phyloP scores from a whole-genome alignment of 2,797 vertebrate genomes.

The Anisognathus igniventris region DNA sequence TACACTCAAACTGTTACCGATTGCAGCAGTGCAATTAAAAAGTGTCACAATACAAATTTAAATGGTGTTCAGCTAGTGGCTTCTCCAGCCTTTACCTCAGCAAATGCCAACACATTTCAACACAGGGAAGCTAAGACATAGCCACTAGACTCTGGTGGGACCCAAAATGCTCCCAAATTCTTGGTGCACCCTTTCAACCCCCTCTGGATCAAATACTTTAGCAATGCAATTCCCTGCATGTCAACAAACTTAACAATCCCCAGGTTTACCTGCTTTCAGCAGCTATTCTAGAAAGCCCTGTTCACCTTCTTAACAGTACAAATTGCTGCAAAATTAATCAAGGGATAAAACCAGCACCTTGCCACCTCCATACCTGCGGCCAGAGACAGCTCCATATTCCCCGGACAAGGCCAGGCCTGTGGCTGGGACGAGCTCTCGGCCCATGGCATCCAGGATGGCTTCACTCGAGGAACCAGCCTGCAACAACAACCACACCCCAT shows the following conservation, averaged over 20 bases:
- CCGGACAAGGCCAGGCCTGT: slow-evolving; percentile 75
- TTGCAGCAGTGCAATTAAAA: background rate
- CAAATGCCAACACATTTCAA: background rate
- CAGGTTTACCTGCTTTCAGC: background rate
- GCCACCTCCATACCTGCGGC: slow-evolving; percentile 69
- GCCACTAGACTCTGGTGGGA: background rate
- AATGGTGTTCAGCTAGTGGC: background rate
- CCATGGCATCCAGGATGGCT: slow-evolving; percentile 86
- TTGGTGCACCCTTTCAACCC: rapidly evolving
- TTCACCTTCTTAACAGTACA: background rate
- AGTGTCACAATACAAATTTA: background rate
- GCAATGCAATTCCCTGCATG: background rate
- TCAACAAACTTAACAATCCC: background rate
- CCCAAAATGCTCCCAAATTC: background rate
- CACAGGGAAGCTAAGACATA: background rate
- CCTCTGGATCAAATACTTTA: background rate
- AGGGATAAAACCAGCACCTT: rapidly evolving
- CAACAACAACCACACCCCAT: background rate
- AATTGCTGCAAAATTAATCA: background rate
- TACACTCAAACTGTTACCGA: background rate
- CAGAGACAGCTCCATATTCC: slow-evolving; percentile 70
- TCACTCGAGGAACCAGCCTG: slow-evolving; percentile 89
- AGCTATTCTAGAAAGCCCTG: background rate
- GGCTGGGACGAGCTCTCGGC: slow-evolving; percentile 87
- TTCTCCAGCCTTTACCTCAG: background rate